Evolutionary conservation across 2,888 invertebrate genomes (phyloP).

Genomic region (Fabriciana adippe): DNA sequence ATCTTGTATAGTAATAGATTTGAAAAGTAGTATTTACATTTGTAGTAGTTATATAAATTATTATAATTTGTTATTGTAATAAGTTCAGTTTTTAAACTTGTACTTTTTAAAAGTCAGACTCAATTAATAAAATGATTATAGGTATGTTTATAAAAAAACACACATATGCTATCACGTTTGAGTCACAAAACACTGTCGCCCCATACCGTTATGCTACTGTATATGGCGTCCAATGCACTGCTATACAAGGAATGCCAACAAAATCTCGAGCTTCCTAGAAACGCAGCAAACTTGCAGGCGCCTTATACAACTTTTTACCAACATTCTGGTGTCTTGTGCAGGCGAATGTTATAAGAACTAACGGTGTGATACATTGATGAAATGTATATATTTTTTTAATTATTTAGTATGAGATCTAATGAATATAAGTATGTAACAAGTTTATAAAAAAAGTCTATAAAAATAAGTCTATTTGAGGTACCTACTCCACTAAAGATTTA

Average conservation of each 20-base stretch:
- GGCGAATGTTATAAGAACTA: slow-evolving; percentile 4
- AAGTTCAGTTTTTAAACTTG: too few species aligned
- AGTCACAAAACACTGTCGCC: slow-evolving; percentile 18
- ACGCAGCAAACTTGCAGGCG: slow-evolving; percentile 26
- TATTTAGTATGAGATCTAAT: too few species aligned
- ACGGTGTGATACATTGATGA: neutral
- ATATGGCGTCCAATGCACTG: slow-evolving; percentile 19
- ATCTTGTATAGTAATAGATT: too few species aligned
- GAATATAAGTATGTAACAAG: too few species aligned
- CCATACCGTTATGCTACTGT: slow-evolving; percentile 32
- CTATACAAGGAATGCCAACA: slow-evolving; percentile 31
- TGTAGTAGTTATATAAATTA: too few species aligned
- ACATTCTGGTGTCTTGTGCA: neutral
- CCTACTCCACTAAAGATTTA: too few species aligned
- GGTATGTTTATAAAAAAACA: slow-evolving; percentile 1
- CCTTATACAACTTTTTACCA: slow-evolving; percentile 24
- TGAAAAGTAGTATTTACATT: too few species aligned
- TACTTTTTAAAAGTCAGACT: too few species aligned
- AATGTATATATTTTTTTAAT: too few species aligned
- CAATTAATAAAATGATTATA: neutral
- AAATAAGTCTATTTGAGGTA: too few species aligned
- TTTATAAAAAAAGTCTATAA: too few species aligned
- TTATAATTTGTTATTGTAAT: too few species aligned
- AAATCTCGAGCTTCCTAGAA: slow-evolving; percentile 34
- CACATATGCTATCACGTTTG: neutral